phyloP scores from a whole-genome alignment of 2,797 vertebrate species.

The Acipenser oxyrinchus region DNA sequence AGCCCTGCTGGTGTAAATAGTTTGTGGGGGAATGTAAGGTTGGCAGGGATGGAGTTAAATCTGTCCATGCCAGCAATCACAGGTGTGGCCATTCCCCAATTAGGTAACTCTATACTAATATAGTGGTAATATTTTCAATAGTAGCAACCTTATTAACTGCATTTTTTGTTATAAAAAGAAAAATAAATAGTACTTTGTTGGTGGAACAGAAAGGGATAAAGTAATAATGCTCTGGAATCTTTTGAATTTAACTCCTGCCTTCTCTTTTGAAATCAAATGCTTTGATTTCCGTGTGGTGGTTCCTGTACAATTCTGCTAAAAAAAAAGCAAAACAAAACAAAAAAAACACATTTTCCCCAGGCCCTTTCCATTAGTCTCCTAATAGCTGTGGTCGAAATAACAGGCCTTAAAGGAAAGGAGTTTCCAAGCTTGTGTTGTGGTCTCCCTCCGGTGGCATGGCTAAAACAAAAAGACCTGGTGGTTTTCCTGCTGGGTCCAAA shows the following conservation, averaged over 20 bases:
- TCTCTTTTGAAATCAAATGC: not conserved
- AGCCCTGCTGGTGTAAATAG: no score
- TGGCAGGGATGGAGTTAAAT: no score
- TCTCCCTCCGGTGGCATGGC: slow-evolving; percentile 24
- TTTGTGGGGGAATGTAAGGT: no score
- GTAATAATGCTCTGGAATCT: no score
- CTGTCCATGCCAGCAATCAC: no score
- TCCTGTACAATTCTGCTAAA: not conserved
- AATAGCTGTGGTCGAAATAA: not conserved
- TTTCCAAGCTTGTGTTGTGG: not conserved
- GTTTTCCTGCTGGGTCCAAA: slow-evolving; percentile 60
- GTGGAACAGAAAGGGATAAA: no score
- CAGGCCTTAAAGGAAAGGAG: not conserved
- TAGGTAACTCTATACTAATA: no score
- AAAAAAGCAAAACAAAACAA: not conserved
- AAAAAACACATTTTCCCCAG: not conserved
- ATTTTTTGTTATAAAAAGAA: no score
- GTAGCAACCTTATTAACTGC: no score
- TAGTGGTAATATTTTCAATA: no score
- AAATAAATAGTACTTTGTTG: no score
- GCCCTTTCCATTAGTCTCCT: not conserved
- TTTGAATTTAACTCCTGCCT: not conserved
- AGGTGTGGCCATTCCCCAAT: no score
- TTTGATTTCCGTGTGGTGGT: not conserved
- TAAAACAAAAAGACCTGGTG: slow-evolving; percentile 57